Evolutionary conservation across 2,113 vertebrate genomes (phyloP), one percentile per base, ranked within the genome.

Genomic region (Oncorhynchus mykiss): DNA sequence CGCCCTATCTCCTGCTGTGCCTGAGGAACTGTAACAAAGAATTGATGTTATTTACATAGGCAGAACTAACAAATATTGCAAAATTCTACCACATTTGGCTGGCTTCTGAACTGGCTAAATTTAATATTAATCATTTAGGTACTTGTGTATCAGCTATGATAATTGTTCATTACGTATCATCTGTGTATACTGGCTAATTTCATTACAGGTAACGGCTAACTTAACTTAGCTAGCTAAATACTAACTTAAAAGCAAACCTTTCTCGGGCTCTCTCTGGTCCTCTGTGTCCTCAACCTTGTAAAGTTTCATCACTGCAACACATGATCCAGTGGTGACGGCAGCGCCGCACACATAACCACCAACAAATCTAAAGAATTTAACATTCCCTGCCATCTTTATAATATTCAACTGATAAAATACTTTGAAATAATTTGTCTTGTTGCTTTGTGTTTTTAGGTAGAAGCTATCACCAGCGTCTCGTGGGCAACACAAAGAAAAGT

Each of bases 1-100:
- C 85, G 91, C 80, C 91, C 90, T 78, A 95, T 82, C 22, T 91
- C 5, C 65, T 77, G 88, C 81, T 9, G 80, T 20, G 2, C 88
- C 90, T 67, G 85, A 93, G 95, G 68, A 3, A 67, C 27, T 73
- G 20, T 60, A 34, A 54, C 51, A 54, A 54, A 14, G 5, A 14
- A 54, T 5, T 54, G 51, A 4, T 18, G 14, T 54, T 18, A 54
- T 54, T 18, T 54, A 54, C 51, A 45, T 45, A 54, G 51, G 5
- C 51, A 54, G 14, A 54, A 3, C 51, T 54, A 4, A 54, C 51
- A 54, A 4, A 54, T 18, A 54, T 5, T 54, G 16, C 51, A 14
- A 4, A 45, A 45, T 45, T 45, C 2, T 45, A 45, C 1, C 39
- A 45, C 39, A 45, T 45, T 45, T 45, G 9, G 2, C 9, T 45